Base-by-base conservation (phyloP, 2,888 invertebrate species). In the Dasypogon diadema region DNA sequence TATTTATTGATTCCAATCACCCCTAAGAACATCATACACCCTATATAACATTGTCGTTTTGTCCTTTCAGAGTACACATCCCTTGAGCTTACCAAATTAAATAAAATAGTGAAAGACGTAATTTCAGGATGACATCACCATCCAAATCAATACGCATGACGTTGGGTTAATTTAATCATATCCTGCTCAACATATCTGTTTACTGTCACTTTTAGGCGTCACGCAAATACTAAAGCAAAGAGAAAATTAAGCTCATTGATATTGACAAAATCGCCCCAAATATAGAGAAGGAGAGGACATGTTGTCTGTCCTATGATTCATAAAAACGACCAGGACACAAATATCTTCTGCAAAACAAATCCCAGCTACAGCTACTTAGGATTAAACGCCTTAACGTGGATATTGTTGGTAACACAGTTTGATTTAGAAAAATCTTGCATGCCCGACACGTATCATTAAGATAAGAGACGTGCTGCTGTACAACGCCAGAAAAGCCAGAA, bases 151-250 rank as follows among this genome's bases (percentile, higher is more conserved):
- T 68, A 68, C 48, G 24, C 48, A 12, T 68, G 24, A 68, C 65
- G 46, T 68, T 46, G 46, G 48, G 48, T 48, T 68, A 46, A 68
- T 68, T 68, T 68, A 68, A 68, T 68, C 65, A 68, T 42, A 48
- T 68, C 65, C 14, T 48, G 12, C 24, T 18, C 46, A 24, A 26
- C 24, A 68, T 26, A 24, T 48, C 46, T 48, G 24, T 48, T 46
- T 68, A 24, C 16, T 21, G 48, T 24, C 48, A 48, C 6, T 21
- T 26, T 48, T 21, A 42, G 65, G 46, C n/a, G 65, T 26, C 65
- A 68, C 65, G 48, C 65, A 68, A 68, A 68, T 48, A 46, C 16
- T n/a, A 68, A 65, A 68, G n/a, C 24, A 48, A 68, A 68, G 24
- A 22, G 24, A 68, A n/a, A 68, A 68, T 48, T 46, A 48, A 68